Percentiles rank a stretch among this genome's conserved stretches.
phyloP scores from a whole-genome alignment of 2,797 vertebrate species.

The Pristis pectinata region DNA sequence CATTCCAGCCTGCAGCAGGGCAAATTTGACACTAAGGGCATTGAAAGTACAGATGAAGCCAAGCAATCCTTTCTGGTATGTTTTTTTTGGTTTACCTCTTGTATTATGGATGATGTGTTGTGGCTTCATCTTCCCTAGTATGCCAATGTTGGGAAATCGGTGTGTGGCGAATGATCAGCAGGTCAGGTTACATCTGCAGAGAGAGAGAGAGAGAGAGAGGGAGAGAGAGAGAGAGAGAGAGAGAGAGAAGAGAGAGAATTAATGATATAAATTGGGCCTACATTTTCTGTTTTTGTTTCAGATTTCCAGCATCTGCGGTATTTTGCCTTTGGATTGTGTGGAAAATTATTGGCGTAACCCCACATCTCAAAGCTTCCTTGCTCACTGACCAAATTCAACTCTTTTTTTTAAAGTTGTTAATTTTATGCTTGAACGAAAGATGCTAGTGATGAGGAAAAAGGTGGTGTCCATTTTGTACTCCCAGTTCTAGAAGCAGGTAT shows the following conservation, averaged over 20 bases:
- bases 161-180: too few species aligned
- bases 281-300: too few species aligned
- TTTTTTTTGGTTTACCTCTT: neutral
- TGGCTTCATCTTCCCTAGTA: too few species aligned
- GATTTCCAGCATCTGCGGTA: too few species aligned
- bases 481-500: neutral
- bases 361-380: neutral
- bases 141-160: neutral
- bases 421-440: neutral
- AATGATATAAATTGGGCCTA: too few species aligned
- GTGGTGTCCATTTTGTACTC: neutral
- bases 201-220: too few species aligned
- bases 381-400: neutral
- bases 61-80: constrained; percentile 91
- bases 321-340: neutral
- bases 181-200: too few species aligned
- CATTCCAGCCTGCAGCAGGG: constrained; percentile 97
- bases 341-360: neutral
- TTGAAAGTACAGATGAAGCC: constrained; percentile 86
- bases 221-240: too few species aligned
- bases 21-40: constrained; percentile 91
- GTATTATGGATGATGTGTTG: neutral
- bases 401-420: neutral
- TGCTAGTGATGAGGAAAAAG: neutral
- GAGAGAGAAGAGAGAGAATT: too few species aligned